Percentiles rank a stretch among this genome's conserved stretches.
These are phyloP conservation scores for Acleris cristana DNA, from an alignment of 2,888 invertebrate genomes.

Conservation along the genomic window DNA sequence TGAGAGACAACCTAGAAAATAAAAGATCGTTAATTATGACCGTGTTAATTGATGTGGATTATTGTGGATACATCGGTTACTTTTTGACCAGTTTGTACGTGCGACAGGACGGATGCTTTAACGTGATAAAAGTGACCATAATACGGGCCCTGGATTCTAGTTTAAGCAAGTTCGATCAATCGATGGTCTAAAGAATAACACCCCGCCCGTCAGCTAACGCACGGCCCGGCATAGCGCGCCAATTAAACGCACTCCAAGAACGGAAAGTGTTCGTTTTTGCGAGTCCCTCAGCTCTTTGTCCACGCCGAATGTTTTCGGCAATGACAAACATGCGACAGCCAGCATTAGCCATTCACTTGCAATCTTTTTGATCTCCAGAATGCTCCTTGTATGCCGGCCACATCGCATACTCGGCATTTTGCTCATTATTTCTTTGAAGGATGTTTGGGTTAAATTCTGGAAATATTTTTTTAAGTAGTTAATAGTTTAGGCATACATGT, in stretches of 20 bases:
- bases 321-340: constrained; percentile 64
- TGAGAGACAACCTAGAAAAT: too few relatives aligned
- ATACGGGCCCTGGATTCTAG: too few relatives aligned
- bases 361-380: constrained; percentile 59
- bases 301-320: constrained; percentile 63
- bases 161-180: too few relatives aligned
- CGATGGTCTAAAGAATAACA: too few relatives aligned
- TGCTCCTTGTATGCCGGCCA: constrained; percentile 51
- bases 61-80: too few relatives aligned
- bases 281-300: constrained; percentile 63
- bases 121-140: too few relatives aligned
- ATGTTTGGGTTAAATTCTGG: constrained; percentile 28
- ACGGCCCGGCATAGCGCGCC: constrained; percentile 51
- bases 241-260: constrained; percentile 70
- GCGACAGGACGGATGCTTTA: too few relatives aligned
- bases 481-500: neutral
- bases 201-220: constrained; percentile 39
- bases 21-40: too few relatives aligned
- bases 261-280: constrained; percentile 67
- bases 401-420: constrained; percentile 31
- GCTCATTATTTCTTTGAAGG: constrained; percentile 37
- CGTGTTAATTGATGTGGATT: too few relatives aligned
- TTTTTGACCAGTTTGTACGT: too few relatives aligned
- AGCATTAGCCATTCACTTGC: constrained; percentile 60
- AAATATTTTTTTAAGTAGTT: constrained; percentile 16